Conservation (phyloP, 2,113 vertebrate genomes). For the Dasypus novemcinctus region DNA sequence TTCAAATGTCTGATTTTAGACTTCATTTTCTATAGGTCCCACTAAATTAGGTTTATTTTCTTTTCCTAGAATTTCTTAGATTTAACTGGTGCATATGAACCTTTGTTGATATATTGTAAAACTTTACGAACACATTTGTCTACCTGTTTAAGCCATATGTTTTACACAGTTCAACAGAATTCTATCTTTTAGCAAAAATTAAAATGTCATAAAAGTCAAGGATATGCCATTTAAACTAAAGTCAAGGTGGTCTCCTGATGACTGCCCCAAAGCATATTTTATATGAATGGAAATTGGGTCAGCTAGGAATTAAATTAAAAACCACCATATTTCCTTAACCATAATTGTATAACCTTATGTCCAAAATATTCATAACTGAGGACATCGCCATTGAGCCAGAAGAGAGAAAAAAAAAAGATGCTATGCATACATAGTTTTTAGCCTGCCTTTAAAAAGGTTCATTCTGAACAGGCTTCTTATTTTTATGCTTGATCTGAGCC, state of each 20-base stretch:
- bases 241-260: slow-evolving; percentile 19
- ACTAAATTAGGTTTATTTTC: background rate
- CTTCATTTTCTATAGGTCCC: background rate
- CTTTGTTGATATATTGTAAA: background rate
- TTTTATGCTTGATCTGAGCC: slow-evolving; percentile 10
- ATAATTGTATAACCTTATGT: slow-evolving; percentile 44
- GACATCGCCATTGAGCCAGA: background rate
- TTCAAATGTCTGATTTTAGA: background rate
- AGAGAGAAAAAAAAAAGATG: background rate
- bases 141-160: background rate
- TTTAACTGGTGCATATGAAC: background rate
- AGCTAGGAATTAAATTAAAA: slow-evolving; percentile 61
- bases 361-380: slow-evolving; percentile 44
- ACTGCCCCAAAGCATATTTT: slow-evolving; percentile 39
- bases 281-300: slow-evolving; percentile 55
- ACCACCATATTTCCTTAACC: slow-evolving; percentile 42
- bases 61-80: background rate
- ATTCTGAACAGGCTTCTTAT: background rate
- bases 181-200: slow-evolving; percentile 44
- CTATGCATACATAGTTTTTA: background rate
- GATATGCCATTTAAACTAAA: slow-evolving; percentile 53
- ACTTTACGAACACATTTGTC: background rate
- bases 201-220: slow-evolving; percentile 40
- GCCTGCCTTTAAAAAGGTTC: background rate
- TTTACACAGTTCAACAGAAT: background rate